Conservation (phyloP, 92 coral and sea anemone genomes). For the Isaurus tuberculatus region DNA sequence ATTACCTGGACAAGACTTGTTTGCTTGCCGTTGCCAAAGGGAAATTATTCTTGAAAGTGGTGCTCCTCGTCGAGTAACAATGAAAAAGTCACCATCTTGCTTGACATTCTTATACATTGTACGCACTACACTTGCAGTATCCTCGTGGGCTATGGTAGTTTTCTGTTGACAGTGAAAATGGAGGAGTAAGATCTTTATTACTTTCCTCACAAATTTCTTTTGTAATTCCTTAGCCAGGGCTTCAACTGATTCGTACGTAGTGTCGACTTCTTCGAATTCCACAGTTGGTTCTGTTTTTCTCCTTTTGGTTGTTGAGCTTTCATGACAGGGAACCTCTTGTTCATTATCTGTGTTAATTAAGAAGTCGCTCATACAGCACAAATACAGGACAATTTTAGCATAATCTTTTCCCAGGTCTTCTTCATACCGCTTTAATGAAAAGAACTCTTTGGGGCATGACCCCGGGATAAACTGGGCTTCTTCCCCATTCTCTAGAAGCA, state of each 20-base stretch:
- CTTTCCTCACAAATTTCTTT: constrained; percentile 60
- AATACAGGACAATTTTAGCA: constrained; percentile 59
- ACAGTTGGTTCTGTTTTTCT: constrained; percentile 52
- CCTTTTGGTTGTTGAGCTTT: constrained; percentile 47
- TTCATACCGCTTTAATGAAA: constrained; percentile 25
- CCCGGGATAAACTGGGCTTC: constrained; percentile 69
- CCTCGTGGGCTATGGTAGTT: constrained; percentile 44
- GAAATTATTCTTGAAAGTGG: constrained; percentile 63
- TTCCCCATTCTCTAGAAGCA: constrained; percentile 65
- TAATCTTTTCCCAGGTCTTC: constrained; percentile 73
- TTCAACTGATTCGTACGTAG: constrained; percentile 57
- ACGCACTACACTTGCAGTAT: constrained; percentile 61
- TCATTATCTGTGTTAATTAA: constrained; percentile 27
- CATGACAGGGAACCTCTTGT: constrained; percentile 33
- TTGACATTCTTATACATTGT: constrained; percentile 60
- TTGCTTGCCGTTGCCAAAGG: constrained; percentile 64
- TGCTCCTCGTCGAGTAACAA: constrained; percentile 58
- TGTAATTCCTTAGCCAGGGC: constrained; percentile 68
- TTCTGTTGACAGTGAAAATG: constrained; percentile 34
- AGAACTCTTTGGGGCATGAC: constrained; percentile 42
- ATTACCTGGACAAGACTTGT: constrained; percentile 58
- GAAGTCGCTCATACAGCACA: constrained; percentile 65
- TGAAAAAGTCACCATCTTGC: constrained; percentile 55
- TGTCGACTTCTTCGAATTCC: constrained; percentile 42
- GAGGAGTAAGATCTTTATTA: constrained; percentile 37